Evolutionary conservation across 1,140 invertebrate genomes (phyloP).

Genomic region (Sarcophaga bullata): DNA sequence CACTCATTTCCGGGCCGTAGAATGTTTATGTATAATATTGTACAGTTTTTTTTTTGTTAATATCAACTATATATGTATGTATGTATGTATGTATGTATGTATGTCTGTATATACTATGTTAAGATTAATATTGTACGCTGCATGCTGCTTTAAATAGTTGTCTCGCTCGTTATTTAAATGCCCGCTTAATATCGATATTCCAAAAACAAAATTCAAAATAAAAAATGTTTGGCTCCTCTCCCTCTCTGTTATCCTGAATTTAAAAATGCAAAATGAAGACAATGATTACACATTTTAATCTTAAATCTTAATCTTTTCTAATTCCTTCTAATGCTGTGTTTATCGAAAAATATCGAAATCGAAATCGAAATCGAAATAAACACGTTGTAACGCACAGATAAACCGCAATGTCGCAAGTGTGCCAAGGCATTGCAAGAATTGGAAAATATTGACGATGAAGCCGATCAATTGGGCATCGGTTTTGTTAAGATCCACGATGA

Average conservation of each 20-base stretch:
- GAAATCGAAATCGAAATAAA: not conserved
- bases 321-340: not conserved
- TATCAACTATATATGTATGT: no score
- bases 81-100: no score
- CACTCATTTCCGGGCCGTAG: no score
- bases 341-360: not conserved
- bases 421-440: slow-evolving; percentile 88
- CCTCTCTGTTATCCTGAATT: not conserved
- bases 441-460: slow-evolving; percentile 95
- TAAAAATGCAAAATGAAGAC: not conserved
- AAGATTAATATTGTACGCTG: not conserved
- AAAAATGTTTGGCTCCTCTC: no score
- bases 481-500: slow-evolving; percentile 96
- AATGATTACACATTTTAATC: no score
- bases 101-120: no score
- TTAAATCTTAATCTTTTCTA: slow-evolving; percentile 24
- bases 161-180: not conserved
- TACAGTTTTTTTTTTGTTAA: no score
- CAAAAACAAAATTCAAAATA: not conserved
- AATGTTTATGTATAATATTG: no score
- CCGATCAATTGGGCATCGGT: slow-evolving; percentile 93
- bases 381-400: slow-evolving; percentile 71
- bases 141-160: not conserved
- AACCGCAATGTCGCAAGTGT: slow-evolving; percentile 91
- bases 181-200: no score